These are phyloP conservation scores for Setipinna tenuifilis DNA, from an alignment of 2,797 vertebrate genomes.

Conservation along the genomic window DNA sequence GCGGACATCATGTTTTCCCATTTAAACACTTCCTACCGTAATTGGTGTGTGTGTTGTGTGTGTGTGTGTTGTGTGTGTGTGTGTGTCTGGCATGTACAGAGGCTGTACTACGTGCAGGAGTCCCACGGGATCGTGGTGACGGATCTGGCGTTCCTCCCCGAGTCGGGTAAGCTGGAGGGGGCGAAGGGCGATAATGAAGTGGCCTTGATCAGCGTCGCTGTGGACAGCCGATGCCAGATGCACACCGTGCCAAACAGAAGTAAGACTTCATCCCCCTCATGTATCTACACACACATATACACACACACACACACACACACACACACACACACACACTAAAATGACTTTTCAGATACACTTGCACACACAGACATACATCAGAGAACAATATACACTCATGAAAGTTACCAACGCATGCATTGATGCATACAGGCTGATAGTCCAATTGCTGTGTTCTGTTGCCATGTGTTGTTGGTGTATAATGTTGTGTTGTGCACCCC, in stretches of 20 bases:
- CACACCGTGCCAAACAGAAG: conserved; percentile 83
- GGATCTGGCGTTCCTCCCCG: conserved; percentile 87
- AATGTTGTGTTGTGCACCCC: too few species aligned
- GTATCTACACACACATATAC: neutral
- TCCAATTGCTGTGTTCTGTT: neutral
- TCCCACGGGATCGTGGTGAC: conserved; percentile 95
- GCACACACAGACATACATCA: neutral
- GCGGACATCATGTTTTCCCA: neutral
- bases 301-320: neutral
- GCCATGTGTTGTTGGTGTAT: too few species aligned
- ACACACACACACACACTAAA: neutral
- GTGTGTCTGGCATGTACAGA: conserved; percentile 69
- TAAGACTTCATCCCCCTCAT: conserved; percentile 68
- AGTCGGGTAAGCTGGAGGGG: conserved; percentile 70
- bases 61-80: conserved; percentile 37
- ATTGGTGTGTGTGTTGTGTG: too few species aligned
- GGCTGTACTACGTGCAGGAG: conserved; percentile 89
- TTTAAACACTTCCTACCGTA: conserved; percentile 6
- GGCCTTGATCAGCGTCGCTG: conserved; percentile 89
- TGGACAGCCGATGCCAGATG: conserved; percentile 92
- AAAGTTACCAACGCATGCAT: neutral
- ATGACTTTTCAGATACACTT: neutral
- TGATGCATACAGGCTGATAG: neutral
- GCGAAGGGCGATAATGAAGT: conserved; percentile 84
- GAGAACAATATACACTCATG: neutral